Base-by-base conservation (phyloP, 2,797 vertebrate species). In the Clarias platycephalus region DNA sequence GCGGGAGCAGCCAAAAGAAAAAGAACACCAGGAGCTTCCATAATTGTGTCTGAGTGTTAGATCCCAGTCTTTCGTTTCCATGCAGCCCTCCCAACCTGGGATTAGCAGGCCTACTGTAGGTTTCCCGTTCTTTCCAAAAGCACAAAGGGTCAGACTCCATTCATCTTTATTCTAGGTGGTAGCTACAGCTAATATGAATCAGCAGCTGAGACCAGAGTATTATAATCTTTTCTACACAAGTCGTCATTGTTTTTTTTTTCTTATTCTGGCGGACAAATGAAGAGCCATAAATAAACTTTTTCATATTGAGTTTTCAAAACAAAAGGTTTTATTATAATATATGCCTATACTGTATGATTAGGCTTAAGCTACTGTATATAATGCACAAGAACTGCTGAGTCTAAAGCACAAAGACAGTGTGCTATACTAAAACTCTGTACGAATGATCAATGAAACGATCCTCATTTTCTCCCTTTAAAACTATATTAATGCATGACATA, bases 101-200 rank as follows among this genome's bases (percentile, higher is more conserved):
- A 79, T 84, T 77, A 57, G 72, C 58, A 72, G 40, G 76, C 55
- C 58, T 40, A n/a, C n/a, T n/a, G n/a, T n/a, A 34, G 67, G 63
- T 57, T 70, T 74, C 80, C 75, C 83, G 70, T 70, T 86, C 60
- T n/a, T 58, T 85, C 75, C 74, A 78, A 87, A 77, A 85, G 71
- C 60, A 72, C 37, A 62, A n/a, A 31, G 49, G 58, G 34, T 80
- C 66, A 83, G 81, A 84, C 55, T 75, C 75, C 63, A 68, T 66
- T 57, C 34, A 40, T 31, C 63, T 72, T 71, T 70, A 53, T 79
- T 55, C 40, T 40, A 63, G 5, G 44, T 49, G 70, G 68, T n/a
- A 70, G 16, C 40, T 60, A 63, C 40, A 57, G 63, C 58, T 44
- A 49, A 20, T 49, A 20, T 40, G 20, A 3, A 76, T 44, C 28